Evolutionary conservation across 2,797 vertebrate genomes (phyloP), one percentile per base, ranked within the genome.

Genomic region (Microcaecilia unicolor): DNA sequence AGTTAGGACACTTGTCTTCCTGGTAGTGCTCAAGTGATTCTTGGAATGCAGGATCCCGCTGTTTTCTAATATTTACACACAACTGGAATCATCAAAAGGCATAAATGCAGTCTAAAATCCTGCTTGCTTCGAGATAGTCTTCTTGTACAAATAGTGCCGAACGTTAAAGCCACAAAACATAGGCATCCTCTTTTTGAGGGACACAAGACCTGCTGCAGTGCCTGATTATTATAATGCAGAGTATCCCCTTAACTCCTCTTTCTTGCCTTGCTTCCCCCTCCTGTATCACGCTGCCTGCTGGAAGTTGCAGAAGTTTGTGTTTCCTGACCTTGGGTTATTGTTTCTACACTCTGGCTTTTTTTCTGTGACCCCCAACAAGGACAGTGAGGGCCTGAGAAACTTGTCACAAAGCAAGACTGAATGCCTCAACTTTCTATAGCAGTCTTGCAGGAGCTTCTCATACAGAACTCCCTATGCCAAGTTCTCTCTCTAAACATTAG

Each of bases 31-130:
- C 83, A 78, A 85, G 82, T 89, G 83, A 85, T 87, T 92, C 88
- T 86, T 76, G 81, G 83, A 87, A 88, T 79, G 81, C 80, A 80
- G 85, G 83, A 84, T 77, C 92, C 91, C 54, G 89, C 91, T 92
- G 91, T 86, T 89, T 96, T 92, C 89, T 91, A 95, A 95, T 95
- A 93, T 94, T 95, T 93, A 94, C 92, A 92, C 91, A 94, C 90
- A 93, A 90, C 88, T 88, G 89, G 78, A 90, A 85, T 83, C 83
- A 84, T 80, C 74, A 69, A 70, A 76, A 76, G 76, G 76, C 70
- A 78, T 74, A 77, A 84, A 74, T 66, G 78, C 74, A 62, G 75
- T 68, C 72, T 64, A 72, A 73, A 74, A 72, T 74, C n/a, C 67
- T 44, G 72, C 54, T 44, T 24, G 60, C 67, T 65, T 69, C 72